Conservation (phyloP, 2,888 invertebrate species). For the Callosobruchus maculatus region DNA sequence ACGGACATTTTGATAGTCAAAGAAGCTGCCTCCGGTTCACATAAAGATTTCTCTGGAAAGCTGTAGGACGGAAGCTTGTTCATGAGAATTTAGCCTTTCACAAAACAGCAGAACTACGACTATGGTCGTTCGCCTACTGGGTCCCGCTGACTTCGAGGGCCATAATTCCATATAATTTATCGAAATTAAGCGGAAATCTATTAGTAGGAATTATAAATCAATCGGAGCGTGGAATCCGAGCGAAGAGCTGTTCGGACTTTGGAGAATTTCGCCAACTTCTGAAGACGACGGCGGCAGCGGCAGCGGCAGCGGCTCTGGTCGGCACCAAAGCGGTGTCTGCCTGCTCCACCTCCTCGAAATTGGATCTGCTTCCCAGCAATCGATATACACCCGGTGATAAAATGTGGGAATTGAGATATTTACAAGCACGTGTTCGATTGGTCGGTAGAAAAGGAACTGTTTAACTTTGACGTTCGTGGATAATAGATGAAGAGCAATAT, state of each 20-base stretch:
- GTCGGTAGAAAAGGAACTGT: too few relatives aligned
- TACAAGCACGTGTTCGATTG: not conserved
- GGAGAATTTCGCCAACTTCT: not conserved
- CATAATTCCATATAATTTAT: conserved; percentile 7
- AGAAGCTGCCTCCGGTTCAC: too few relatives aligned
- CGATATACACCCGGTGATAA: not conserved
- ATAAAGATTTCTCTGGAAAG: too few relatives aligned
- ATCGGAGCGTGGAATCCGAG: conserved; percentile 11
- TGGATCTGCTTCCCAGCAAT: not conserved
- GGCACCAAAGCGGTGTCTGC: not conserved
- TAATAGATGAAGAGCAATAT: too few relatives aligned
- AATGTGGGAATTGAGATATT: not conserved
- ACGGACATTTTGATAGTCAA: too few relatives aligned
- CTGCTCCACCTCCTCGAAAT: not conserved
- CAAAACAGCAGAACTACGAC: not conserved
- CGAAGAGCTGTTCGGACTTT: not conserved
- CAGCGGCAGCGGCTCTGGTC: too few relatives aligned
- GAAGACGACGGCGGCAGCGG: not conserved
- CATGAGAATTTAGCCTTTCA: not conserved
- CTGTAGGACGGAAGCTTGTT: too few relatives aligned
- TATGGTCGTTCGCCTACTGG: not conserved
- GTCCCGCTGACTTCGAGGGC: not conserved
- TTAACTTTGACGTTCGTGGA: too few relatives aligned
- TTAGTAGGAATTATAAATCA: conserved; percentile 16
- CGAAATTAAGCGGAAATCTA: conserved; percentile 14